Evolutionary conservation across 2,113 vertebrate genomes (phyloP).

Genomic region (Dolichotis patagonum): DNA sequence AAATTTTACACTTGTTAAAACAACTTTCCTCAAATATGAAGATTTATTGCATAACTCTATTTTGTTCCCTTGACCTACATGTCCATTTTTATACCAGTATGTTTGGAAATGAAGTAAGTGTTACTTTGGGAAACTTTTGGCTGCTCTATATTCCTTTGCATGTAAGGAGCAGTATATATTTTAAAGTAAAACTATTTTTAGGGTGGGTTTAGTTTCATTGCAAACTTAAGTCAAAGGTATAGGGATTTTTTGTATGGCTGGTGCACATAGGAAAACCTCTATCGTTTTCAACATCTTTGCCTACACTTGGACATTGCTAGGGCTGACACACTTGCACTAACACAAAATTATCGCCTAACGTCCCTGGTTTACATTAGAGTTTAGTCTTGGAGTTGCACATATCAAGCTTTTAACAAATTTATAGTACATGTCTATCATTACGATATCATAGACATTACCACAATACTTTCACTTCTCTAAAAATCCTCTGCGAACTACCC

Average conservation of each 20-base stretch:
- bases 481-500: neutral
- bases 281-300: neutral
- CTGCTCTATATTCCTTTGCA: neutral
- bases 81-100: neutral
- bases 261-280: too few relatives aligned
- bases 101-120: neutral
- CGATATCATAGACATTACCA: neutral
- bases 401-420: neutral
- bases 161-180: neutral
- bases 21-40: neutral
- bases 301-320: neutral
- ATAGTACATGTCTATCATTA: neutral
- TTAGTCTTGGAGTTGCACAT: neutral
- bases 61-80: neutral
- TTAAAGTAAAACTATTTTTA: neutral
- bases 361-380: neutral
- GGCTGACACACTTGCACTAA: neutral
- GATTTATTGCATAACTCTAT: neutral
- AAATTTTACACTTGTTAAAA: neutral
- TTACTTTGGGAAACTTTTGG: neutral
- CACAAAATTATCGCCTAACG: neutral
- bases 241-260: neutral
- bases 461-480: neutral
- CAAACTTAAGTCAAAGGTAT: neutral
- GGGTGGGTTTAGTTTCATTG: neutral